Evolutionary conservation across 2,888 invertebrate genomes (phyloP).

Genomic region (Pherbina coryleti): DNA sequence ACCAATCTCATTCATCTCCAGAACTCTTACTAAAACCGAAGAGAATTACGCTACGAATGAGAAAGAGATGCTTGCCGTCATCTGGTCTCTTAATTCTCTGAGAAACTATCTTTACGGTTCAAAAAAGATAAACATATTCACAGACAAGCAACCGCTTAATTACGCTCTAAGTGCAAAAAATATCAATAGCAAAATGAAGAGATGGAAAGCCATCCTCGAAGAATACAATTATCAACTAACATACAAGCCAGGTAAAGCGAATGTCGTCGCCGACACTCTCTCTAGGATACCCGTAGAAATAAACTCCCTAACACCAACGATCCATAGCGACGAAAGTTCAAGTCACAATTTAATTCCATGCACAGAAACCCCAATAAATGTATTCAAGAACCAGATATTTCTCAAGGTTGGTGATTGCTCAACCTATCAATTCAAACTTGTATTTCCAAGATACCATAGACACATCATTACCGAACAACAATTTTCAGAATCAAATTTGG

Average conservation of each 20-base stretch:
- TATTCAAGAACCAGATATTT: conserved; percentile 38
- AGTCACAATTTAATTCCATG: conserved; percentile 28
- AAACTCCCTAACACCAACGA: conserved; percentile 22
- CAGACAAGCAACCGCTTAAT: background rate
- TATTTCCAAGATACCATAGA: conserved; percentile 14
- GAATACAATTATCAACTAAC: conserved; percentile 21
- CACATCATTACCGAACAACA: background rate
- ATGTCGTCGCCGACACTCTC: background rate
- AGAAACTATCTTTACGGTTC: no score
- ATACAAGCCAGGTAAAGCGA: background rate
- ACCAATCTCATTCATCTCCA: conserved; percentile 10
- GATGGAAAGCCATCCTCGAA: conserved; percentile 22
- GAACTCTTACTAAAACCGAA: conserved; percentile 16
- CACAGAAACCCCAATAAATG: conserved; percentile 26
- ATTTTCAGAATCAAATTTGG: background rate
- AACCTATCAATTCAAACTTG: conserved; percentile 14
- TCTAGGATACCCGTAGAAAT: conserved; percentile 12
- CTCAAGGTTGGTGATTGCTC: conserved; percentile 8
- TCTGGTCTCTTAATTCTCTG: no score
- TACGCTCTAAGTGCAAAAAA: conserved; percentile 18
- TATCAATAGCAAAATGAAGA: background rate
- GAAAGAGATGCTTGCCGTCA: background rate
- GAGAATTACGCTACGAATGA: background rate
- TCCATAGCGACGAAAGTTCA: conserved; percentile 27
- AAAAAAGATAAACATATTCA: no score